A percentile compares a stretch with the other conserved stretches of the same genome.
These are phyloP conservation scores for Drosophila trapezifrons DNA, from an alignment of 1,140 invertebrate species.

Conservation along the genomic window DNA sequence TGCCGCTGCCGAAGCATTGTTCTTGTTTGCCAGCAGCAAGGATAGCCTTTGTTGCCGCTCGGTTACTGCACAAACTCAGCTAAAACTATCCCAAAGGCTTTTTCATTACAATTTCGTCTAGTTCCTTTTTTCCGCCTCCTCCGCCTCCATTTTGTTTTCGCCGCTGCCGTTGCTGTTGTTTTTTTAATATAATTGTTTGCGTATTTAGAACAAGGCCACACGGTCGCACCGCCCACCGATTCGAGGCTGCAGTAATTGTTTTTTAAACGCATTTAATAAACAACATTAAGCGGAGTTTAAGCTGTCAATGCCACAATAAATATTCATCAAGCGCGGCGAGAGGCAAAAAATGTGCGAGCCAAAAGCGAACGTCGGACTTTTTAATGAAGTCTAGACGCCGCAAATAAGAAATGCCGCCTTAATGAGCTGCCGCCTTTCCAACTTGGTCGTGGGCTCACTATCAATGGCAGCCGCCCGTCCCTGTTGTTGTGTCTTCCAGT, in stretches of 20 bases:
- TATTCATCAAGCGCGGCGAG: conserved; percentile 50
- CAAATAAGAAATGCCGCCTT: conserved; percentile 44
- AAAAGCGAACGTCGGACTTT: conserved; percentile 35
- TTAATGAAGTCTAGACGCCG: conserved; percentile 77
- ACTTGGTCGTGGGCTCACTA: conserved; percentile 56
- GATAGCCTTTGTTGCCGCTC: conserved; percentile 59
- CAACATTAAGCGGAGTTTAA: conserved; percentile 55
- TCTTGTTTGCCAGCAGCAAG: conserved; percentile 38
- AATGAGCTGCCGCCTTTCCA: conserved; percentile 52
- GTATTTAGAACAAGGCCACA: conserved; percentile 70
- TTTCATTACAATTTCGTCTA: conserved; percentile 72
- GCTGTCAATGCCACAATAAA: conserved; percentile 70
- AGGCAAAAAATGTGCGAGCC: conserved; percentile 11
- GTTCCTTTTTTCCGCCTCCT: conserved; percentile 8
- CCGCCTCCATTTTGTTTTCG: conserved; percentile 7
- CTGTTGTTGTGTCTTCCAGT: conserved; percentile 47
- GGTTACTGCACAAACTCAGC: conserved; percentile 55
- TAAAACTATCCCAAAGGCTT: conserved; percentile 77
- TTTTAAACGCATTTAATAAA: conserved; percentile 63
- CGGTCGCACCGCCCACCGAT: conserved; percentile 2
- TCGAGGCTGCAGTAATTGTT: conserved; percentile 62
- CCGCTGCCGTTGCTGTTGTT: conserved; percentile 15
- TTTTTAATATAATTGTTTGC: conserved; percentile 70
- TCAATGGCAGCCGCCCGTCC: conserved; percentile 39
- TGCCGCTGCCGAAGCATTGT: conserved; percentile 30